Evolutionary conservation across 2,888 invertebrate genomes (phyloP).

Genomic region (Plagodis dolabraria): DNA sequence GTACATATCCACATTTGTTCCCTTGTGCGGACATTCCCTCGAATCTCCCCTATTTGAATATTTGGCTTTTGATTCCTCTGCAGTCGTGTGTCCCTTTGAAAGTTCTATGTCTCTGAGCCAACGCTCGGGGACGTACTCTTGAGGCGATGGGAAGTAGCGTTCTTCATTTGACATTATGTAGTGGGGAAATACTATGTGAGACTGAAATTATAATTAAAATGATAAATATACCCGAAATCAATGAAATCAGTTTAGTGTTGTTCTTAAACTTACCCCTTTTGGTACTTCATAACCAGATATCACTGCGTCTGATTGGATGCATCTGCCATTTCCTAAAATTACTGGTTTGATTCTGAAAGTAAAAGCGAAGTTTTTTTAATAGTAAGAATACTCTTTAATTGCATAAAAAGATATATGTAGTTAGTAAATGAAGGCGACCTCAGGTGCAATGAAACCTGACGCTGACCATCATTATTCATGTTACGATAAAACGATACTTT

Average conservation of each 20-base stretch:
- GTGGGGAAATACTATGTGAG: constrained; percentile 92
- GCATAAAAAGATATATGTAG: too few relatives aligned
- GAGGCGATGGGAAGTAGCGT: constrained; percentile 89
- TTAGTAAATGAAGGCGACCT: background rate
- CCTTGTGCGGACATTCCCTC: constrained; percentile 20
- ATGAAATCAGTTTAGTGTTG: background rate
- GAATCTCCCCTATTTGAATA: background rate
- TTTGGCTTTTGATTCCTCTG: constrained; percentile 1
- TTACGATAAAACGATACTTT: constrained; percentile 48
- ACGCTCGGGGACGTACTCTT: constrained; percentile 89
- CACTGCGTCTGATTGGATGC: constrained; percentile 89
- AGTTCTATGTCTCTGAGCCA: constrained; percentile 87
- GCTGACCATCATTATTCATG: constrained; percentile 51
- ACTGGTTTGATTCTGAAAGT: constrained; percentile 90
- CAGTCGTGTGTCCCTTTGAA: constrained; percentile 14
- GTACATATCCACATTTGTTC: constrained; percentile 35
- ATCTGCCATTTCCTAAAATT: constrained; percentile 91
- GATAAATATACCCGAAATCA: background rate
- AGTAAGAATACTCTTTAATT: too few relatives aligned
- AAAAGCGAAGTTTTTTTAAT: too few relatives aligned
- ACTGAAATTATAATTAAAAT: constrained; percentile 77
- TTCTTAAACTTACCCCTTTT: constrained; percentile 87
- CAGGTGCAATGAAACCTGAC: constrained; percentile 53
- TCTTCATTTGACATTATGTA: constrained; percentile 90
- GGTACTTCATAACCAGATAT: constrained; percentile 92